Conservation (phyloP, 2,797 vertebrate species). For the Petrocephalus schoutedeni region DNA sequence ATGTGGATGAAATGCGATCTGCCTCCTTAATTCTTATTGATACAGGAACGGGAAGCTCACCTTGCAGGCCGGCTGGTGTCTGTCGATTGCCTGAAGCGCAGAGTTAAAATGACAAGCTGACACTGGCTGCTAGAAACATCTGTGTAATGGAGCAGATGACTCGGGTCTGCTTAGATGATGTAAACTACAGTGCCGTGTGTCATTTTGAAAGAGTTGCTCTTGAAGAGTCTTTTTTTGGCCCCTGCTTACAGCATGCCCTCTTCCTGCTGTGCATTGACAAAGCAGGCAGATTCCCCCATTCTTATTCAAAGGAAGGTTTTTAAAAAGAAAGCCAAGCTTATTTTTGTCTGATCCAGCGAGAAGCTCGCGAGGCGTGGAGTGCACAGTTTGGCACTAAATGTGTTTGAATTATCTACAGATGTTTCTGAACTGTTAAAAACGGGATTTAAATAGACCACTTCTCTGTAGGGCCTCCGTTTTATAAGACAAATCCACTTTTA, state of each 20-base stretch:
- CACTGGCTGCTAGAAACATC: background rate
- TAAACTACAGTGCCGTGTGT: background rate
- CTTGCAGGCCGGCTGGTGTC: background rate
- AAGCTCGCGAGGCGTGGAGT: background rate
- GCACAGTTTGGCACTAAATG: background rate
- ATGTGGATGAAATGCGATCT: background rate
- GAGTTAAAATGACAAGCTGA: background rate
- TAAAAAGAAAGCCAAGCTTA: background rate
- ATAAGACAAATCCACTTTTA: slow-evolving; percentile 7
- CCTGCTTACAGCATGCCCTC: background rate
- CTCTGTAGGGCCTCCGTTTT: background rate
- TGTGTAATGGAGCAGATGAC: background rate
- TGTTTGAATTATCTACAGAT: slow-evolving; percentile 13
- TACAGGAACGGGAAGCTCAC: background rate
- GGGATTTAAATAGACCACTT: background rate
- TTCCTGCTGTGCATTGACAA: background rate
- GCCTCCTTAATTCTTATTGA: background rate
- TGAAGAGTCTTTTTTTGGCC: background rate
- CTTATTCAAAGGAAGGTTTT: background rate
- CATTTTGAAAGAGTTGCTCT: background rate
- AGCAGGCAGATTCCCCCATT: background rate
- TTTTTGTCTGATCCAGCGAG: slow-evolving; percentile 15
- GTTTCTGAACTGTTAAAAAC: slow-evolving; percentile 1
- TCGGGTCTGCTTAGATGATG: background rate
- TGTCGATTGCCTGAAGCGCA: background rate